Evolutionary conservation across 2,113 vertebrate species (phyloP), one percentile per base, ranked within the genome.

Genomic region (Morone saxatilis): DNA sequence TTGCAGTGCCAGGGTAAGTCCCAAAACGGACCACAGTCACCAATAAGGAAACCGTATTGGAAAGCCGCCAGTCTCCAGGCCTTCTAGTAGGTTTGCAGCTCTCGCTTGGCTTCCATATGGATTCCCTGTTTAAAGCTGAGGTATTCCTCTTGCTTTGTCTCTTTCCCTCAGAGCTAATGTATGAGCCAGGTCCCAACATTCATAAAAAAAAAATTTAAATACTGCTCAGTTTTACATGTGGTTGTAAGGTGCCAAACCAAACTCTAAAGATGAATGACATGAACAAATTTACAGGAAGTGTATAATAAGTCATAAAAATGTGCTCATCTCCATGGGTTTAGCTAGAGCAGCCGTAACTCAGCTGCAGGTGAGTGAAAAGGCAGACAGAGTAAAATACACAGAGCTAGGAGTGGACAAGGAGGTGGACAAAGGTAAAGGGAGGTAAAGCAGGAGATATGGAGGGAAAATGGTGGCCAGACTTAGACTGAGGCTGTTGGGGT

Each of bases 261-360:
- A 66, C 50, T 83, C 68, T 41, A 11, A 51, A 71, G 76, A 85
- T 47, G 61, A 81, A 81, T 43, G 48, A 41, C 48, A 61, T 47
- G 12, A 84, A 80, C 61, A 75, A 81, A 82, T 77, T 72, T 54
- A 70, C 17, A 80, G 66, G 65, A 84, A 38, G 13, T 71, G 70
- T 25, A 53, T 51, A 70, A 65, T 25, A 78, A 79, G 19, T 72
- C 60, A 16, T 62, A 53, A 72, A 69, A 72, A 48, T 71, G 48
- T 10, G 36, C 50, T 41, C 31, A 62, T 76, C 51, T 70, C 48
- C 25, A 4, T 38, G 25, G 82, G 51, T 78, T 87, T 60, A 77
- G 74, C 67, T 31, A 22, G 36, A 75, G 79, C 63, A 47, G 66
- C 17, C 12, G 22, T 85, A 74, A 78, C 57, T 82, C 61, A 77